These are phyloP conservation scores for Cryptophagus acutangulus DNA, from an alignment of 2,888 invertebrate genomes.

Conservation along the genomic window DNA sequence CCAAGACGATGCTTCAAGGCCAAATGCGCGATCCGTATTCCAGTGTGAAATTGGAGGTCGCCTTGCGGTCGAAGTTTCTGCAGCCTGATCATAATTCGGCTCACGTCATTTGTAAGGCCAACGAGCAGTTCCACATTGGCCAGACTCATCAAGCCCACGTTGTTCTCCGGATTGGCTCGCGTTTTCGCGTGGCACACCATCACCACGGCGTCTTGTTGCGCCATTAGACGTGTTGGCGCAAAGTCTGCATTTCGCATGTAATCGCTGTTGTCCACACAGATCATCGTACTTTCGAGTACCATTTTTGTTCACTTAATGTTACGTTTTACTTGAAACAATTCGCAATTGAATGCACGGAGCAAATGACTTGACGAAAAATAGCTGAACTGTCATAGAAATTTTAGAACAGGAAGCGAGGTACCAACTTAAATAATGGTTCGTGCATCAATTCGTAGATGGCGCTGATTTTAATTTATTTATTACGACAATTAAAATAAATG, in stretches of 20 bases:
- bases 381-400: too few relatives aligned
- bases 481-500: too few relatives aligned
- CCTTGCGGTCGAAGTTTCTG: not conserved
- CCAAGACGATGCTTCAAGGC: not conserved
- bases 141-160: conserved; percentile 1
- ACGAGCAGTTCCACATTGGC: not conserved
- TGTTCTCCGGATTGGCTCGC: not conserved
- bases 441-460: too few relatives aligned
- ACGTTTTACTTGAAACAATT: too few relatives aligned
- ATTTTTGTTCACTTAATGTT: too few relatives aligned
- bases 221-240: not conserved
- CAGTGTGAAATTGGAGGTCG: not conserved
- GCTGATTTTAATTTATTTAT: too few relatives aligned
- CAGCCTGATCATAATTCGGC: not conserved
- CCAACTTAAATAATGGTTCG: too few relatives aligned
- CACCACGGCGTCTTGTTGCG: conserved; percentile 1
- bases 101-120: not conserved
- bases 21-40: not conserved
- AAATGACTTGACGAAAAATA: too few relatives aligned
- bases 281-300: conserved; percentile 2
- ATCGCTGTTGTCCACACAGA: conserved; percentile 4
- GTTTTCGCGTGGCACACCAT: not conserved
- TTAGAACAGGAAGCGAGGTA: too few relatives aligned
- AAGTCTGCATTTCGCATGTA: not conserved
- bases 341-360: too few relatives aligned